These are phyloP conservation scores for Drosophila athabasca DNA, from an alignment of 1,140 invertebrate genomes.

Conservation along the genomic window DNA sequence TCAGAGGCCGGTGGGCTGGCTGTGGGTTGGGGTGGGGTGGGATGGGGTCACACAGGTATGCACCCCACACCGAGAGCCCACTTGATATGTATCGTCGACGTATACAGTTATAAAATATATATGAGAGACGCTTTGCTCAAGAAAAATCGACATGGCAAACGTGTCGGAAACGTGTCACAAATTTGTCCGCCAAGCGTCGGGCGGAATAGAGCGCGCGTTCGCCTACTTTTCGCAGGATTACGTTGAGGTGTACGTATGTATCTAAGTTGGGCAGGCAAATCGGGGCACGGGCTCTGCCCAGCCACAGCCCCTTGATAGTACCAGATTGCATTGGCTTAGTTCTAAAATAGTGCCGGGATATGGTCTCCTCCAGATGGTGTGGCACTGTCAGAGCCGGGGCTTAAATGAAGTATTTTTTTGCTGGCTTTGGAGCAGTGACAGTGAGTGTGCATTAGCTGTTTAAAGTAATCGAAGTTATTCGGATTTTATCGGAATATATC, in stretches of 20 bases:
- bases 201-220: conserved; percentile 51
- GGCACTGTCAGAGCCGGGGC: neutral
- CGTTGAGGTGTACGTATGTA: conserved; percentile 12
- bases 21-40: too few species aligned
- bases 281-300: neutral
- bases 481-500: too few species aligned
- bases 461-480: too few species aligned
- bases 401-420: too few species aligned
- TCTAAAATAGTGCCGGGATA: conserved; percentile 8
- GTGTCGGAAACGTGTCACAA: conserved; percentile 79
- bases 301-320: too few species aligned
- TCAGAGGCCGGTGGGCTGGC: neutral
- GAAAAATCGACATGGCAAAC: conserved; percentile 80
- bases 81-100: conserved; percentile 67
- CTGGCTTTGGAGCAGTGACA: too few species aligned
- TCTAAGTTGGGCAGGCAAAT: neutral
- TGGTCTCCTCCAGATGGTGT: neutral
- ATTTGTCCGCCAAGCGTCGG: conserved; percentile 55
- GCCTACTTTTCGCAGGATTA: conserved; percentile 71
- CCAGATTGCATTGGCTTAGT: conserved; percentile 24
- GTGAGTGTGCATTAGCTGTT: too few species aligned
- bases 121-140: conserved; percentile 74
- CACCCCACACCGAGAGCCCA: conserved; percentile 24
- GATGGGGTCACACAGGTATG: conserved; percentile 43
- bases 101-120: conserved; percentile 78